Evolutionary conservation across 2,888 invertebrate genomes (phyloP), one percentile per base, ranked within the genome.

Genomic region (Aplocera efformata): DNA sequence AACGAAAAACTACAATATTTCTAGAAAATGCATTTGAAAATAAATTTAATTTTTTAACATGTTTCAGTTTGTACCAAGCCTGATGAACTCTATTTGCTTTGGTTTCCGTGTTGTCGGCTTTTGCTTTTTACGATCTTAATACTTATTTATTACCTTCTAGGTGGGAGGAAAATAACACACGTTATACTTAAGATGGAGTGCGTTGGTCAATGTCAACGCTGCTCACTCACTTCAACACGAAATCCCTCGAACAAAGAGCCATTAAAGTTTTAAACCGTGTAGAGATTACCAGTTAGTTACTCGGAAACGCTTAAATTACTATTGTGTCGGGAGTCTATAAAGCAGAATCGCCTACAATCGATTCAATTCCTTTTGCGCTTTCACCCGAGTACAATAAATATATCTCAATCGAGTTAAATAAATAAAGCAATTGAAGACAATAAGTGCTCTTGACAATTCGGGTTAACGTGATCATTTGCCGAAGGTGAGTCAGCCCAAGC

Each of bases 141-240:
- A 30, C 10, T 33, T 30, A 30, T 45, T 42, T 37, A 37, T 48
- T 42, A 29, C 23, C 10, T 22, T 21, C 23, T 34, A 35, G 31
- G 32, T 37, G 32, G 34, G 32, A 41, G 35, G 23, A 21, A 49
- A 43, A 38, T 58, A 55, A 52, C 51, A 42, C 59, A 48, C 41
- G 49, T 45, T 17, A 42, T 36, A 35, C 34, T 53, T 45, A 48
- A 48, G 47, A 31, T 47, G 28, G 40, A 41, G 37, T 39, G 48
- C 50, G 61, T 65, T 65, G 75, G 72, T 71, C 76, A 80, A 79
- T 76, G 76, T 72, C 78, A 77, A 67, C 67, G 71, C 58, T 62
- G 63, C 61, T 26, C 56, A 44, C 51, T 48, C 50, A 49, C 50
- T 56, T 50, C 51, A 52, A 50, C 56, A 58, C 55, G 56, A 45